Evolutionary conservation across 2,113 vertebrate genomes (phyloP).

Genomic region (Caranx ignobilis): DNA sequence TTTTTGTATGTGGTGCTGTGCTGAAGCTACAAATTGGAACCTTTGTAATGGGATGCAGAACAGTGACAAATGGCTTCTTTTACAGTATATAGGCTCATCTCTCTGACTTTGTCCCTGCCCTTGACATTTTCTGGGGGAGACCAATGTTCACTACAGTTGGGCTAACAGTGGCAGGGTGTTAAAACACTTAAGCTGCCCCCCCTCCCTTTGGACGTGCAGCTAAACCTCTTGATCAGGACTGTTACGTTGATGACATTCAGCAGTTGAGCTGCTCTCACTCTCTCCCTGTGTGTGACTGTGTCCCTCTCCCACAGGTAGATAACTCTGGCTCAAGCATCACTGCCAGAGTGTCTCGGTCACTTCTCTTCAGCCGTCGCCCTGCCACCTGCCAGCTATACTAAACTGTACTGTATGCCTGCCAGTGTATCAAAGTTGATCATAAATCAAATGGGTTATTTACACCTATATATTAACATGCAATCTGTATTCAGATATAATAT

Average conservation of each 20-base stretch:
- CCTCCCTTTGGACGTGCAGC: not conserved
- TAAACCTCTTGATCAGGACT: constrained; percentile 46
- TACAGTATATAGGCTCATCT: constrained; percentile 69
- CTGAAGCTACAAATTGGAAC: constrained; percentile 69
- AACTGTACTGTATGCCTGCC: not conserved
- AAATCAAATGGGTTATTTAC: constrained; percentile 14
- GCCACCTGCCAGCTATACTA: not conserved
- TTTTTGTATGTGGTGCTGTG: constrained; percentile 55
- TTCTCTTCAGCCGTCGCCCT: not conserved
- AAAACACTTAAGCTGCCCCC: constrained; percentile 27
- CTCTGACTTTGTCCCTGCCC: constrained; percentile 78
- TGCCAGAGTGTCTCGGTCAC: not conserved
- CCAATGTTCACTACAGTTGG: constrained; percentile 58
- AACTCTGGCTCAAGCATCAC: not conserved
- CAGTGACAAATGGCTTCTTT: constrained; percentile 82
- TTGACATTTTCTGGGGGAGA: constrained; percentile 76
- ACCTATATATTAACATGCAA: not conserved
- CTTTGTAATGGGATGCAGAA: constrained; percentile 75
- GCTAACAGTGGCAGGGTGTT: constrained; percentile 63
- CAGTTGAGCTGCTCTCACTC: not conserved
- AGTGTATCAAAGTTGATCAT: not conserved
- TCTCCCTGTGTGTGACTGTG: not conserved
- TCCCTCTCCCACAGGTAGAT: not conserved
- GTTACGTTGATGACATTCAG: constrained; percentile 8
- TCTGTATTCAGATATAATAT: constrained; percentile 14